A percentile compares a stretch with the other conserved stretches of the same genome.
phyloP scores from a whole-genome alignment of 2,113 vertebrate species.

The Panurus biarmicus region DNA sequence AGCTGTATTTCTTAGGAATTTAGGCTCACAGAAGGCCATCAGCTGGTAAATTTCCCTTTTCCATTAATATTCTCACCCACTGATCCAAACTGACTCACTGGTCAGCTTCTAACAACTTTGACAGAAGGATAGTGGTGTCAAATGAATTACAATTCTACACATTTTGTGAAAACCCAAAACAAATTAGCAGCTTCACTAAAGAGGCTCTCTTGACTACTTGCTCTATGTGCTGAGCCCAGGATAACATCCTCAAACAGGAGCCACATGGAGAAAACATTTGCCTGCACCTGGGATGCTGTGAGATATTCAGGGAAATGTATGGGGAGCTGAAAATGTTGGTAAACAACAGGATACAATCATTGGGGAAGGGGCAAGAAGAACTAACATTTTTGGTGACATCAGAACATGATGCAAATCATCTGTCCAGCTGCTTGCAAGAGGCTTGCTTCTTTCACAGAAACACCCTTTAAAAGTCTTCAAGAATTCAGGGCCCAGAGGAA shows the following conservation, averaged over 20 bases:
- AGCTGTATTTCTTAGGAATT: background rate
- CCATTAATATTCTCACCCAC: background rate
- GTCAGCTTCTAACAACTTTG: background rate
- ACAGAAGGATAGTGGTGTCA: background rate
- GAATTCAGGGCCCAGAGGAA: background rate
- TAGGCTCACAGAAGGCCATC: background rate
- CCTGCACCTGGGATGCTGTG: background rate
- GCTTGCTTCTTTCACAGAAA: background rate
- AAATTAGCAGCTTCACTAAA: background rate
- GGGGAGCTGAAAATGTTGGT: background rate
- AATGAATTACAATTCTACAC: background rate
- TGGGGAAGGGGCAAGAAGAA: background rate
- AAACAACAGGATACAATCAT: background rate
- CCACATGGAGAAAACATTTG: accelerated
- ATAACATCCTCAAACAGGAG: background rate
- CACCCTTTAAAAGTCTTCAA: background rate
- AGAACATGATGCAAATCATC: background rate
- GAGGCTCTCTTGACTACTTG: background rate
- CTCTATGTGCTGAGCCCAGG: background rate
- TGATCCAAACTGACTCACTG: background rate
- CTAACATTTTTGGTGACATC: background rate
- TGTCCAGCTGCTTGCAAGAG: background rate
- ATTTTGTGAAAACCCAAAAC: background rate
- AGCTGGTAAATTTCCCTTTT: background rate
- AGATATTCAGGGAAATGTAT: background rate